These are phyloP conservation scores for Syngnathus acus DNA, from an alignment of 2,797 vertebrate species.

Conservation along the genomic window DNA sequence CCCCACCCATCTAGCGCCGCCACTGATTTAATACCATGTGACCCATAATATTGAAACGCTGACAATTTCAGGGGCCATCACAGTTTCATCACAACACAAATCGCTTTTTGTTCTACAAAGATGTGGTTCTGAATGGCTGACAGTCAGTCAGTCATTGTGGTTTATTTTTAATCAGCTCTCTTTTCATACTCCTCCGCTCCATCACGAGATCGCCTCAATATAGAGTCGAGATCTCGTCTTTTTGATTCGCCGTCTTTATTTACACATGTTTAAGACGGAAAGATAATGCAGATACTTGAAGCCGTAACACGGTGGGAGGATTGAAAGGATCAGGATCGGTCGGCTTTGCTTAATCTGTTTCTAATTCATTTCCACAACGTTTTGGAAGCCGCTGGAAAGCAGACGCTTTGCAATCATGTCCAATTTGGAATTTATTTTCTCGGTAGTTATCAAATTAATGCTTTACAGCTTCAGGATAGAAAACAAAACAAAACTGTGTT, in stretches of 20 bases:
- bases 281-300: not conserved
- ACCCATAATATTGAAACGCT: too few relatives aligned
- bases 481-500: not conserved
- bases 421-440: not conserved
- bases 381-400: not conserved
- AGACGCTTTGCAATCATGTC: not conserved
- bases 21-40: too few relatives aligned
- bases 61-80: not conserved
- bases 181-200: conserved; percentile 47
- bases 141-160: not conserved
- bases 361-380: not conserved
- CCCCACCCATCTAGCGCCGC: too few relatives aligned
- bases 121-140: not conserved
- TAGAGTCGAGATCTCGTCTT: conserved; percentile 38
- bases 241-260: conserved; percentile 34
- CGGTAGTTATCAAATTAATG: not conserved
- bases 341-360: not conserved
- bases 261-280: conserved; percentile 25
- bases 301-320: conserved; percentile 1
- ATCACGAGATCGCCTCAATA: conserved; percentile 39
- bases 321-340: not conserved
- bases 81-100: conserved; percentile 3
- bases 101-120: not conserved
- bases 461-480: not conserved
- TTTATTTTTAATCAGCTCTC: conserved; percentile 33